Base-by-base conservation (phyloP, 2,797 vertebrate species). In the Lophius americanus region DNA sequence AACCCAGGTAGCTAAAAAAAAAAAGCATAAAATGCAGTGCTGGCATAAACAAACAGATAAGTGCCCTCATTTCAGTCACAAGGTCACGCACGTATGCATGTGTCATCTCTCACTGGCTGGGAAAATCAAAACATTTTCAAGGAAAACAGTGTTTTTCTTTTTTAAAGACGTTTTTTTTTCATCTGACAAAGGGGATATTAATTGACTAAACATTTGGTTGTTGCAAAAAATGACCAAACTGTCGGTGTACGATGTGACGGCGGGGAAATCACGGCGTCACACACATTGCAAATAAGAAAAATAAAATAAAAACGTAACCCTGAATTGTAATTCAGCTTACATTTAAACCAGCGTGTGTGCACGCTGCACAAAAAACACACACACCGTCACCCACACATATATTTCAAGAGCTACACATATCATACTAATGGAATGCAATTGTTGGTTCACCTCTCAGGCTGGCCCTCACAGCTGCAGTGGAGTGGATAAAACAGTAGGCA, bases 1-100 rank as follows among this genome's bases (percentile, higher is more conserved):
- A 86, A 74, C 60, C 53, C 71, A 65, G 70, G 77, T 82, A 79
- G 81, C 83, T 85, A 88, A 88, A 89, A 82, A 23, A 23, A 23
- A 23, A 89, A 82, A 87, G 76, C 69, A 72, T 66, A 60, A 78
- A 81, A 71, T 69, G 60, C 55, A 51, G 76, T 35, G n/a, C 52
- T 70, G 75, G 68, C 64, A 69, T 42, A 44, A 44, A 67, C 57
- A 73, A 68, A 84, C 57, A 66, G 72, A 85, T 84, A 78, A 85
- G 60, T 46, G 39, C 79, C 74, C 48, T 79, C 59, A 41, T 56
- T 73, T 57, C 70, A 56, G 78, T 78, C 59, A 47, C 55, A 36
- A 47, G 36, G 70, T 67, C 68, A 77, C 3, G 33, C 75, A 61
- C n/a, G 8, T 12, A 70, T 3, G 1, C 43, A 60, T 48, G 8